Base-by-base conservation (phyloP, 37 sponge, comb jelly and placozoan species). In the Halisarca cf. caerulea region DNA sequence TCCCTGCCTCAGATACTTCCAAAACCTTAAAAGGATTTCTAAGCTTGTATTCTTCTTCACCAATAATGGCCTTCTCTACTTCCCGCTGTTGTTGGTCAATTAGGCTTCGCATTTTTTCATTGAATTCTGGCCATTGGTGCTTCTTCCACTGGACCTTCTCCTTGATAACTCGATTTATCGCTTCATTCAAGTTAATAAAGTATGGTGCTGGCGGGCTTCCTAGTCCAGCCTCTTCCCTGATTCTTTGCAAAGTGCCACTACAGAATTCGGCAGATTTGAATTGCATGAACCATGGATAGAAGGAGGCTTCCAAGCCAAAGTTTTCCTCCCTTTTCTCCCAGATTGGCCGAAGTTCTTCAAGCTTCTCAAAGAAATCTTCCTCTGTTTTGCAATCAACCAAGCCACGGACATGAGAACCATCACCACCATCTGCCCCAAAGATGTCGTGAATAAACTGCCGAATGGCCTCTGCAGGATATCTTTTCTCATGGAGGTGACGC, bases 161-260 rank as follows among this genome's bases (percentile, higher is more conserved):
- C 68, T 88, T 88, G 30, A 88, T 84, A n/a, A 45, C 79, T 64
- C 83, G 53, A 78, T 88, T 88, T n/a, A 88, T 15, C 7, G 83
- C 21, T 64, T 88, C 88, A 61, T 36, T 41, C 30, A 80, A 30
- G 43, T 88, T 83, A 20, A 83, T 88, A 6, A 83, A 83, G 69
- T 54, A 88, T 23, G 35, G 40, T 35, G 68, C 58, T 21, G 88
- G 88, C 5, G 88, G 88, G 3, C 27, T 62, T 9, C 88, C 83
- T 11, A 88, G 79, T 1, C 88, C 84, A 83, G 80, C 88, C 23
- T 57, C 39, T 83, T 82, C 83, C 36, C 88, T 54, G 23, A 35
- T 27, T 38, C 54, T 24, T 17, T 66, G 78, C 5, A 40, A 35
- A 84, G 78, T 88, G 24, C 40, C 81, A 3, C 2, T 60, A 20